Evolutionary conservation across 30 jellyfish, hydroid and myxozoan genomes (phyloP), one percentile per base, ranked within the genome.

Genomic region (Chrysaora quinquecirrha): DNA sequence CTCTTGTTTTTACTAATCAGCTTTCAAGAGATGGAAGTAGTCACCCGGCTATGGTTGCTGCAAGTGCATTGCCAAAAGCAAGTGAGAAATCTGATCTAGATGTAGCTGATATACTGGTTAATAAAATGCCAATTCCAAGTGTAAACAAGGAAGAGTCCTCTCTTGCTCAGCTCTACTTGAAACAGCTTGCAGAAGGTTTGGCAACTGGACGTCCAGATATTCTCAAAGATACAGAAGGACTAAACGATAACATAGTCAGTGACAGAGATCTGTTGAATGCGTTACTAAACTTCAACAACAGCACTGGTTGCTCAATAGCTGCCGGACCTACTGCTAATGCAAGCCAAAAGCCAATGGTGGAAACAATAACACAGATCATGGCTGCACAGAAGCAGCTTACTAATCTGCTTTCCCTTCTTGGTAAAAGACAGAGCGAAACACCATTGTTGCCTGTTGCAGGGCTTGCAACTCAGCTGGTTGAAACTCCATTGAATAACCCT

Each of bases 71-170:
- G 31, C 84, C 89, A 33, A 79, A 90, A 32, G 83, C 85, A 0
- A 81, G 92, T 73, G 98, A 90, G 38, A 93, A 93, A 77, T 88
- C 97, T 16, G 98, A 93, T 71, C 81, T 86, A 0, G 98, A 93
- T 76, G 97, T 93, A 20, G 98, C 98, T 12, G 98, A 93, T 77
- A 93, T 93, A 32, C 90, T 93, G 10, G 97, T 93, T 4, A 93
- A 93, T 76, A 93, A 93, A 43, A 93, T 93, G 98, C 98, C 98
- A 20, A 93, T 93, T 2, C 98, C 98, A 14, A 93, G 98, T 73
- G 79, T 86, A 12, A 91, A 81, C 47, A 87, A 83, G 73, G 96
- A 86, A 33, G 96, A 86, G 46, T 58, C 97, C n/a, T 86, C 97
- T 0, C 77, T 80, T 28, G 85, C 93, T 1, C 91, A 93, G 32